Base-by-base conservation (phyloP, 2,113 vertebrate genomes). In the Xenopus borealis region DNA sequence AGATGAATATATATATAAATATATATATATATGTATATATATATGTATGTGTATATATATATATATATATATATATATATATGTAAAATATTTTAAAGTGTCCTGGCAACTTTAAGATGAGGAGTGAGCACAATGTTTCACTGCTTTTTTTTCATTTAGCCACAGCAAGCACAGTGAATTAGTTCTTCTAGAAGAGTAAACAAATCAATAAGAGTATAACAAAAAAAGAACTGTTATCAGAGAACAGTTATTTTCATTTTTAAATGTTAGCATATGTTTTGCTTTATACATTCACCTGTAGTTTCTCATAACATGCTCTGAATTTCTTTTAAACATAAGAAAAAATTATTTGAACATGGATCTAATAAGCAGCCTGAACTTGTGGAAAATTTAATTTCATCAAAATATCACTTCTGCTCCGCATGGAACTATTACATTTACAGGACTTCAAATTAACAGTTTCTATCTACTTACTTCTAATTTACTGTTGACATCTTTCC, bases 271-370 rank as follows among this genome's bases (percentile, higher is more conserved):
- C 80, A 84, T 85, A 69, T 0, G 0, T 44, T 50, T 27, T 57
- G 82, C 81, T 71, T 78, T n/a, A 77, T 66, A 69, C 53, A 71
- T 80, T 84, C 79, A 79, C 76, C 80, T 79, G 75, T 23, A 82
- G 82, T 85, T 86, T 66, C 74, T 79, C 81, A 84, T 82, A 79
- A 81, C 80, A 87, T 83, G 82, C 83, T 81, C 55, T 0, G 14
- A 73, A 79, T 81, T 81, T 82, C 81, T 83, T 89, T 81, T 27
- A 27, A 86, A 80, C 86, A 81, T 82, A 87, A 83, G 72, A 86
- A 27, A 84, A 80, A 84, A 83, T 81, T 57, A 91, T 88, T 90
- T 88, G 71, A 86, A 87, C 53, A 83, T 82, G 73, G 78, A 88
- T 83, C 64, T 58, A 88, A 87, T 89, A 88, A 90, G 67, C 82